Evolutionary conservation across 2,113 vertebrate genomes (phyloP).

Genomic region (Platichthys stellatus): DNA sequence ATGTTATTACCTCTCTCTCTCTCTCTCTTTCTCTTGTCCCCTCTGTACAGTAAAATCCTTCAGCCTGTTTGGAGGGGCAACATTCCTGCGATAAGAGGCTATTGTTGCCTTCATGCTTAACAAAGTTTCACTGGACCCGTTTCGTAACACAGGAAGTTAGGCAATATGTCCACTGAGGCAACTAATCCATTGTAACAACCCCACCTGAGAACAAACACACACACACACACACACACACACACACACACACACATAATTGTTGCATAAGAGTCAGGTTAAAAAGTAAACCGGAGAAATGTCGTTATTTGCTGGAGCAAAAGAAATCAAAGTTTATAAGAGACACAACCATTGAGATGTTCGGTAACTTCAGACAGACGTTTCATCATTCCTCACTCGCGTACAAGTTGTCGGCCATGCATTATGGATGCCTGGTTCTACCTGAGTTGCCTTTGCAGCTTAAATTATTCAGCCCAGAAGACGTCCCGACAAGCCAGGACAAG

Average conservation of each 20-base stretch:
- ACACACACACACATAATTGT: background rate
- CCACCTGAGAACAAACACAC: slow-evolving; percentile 33
- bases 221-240: background rate
- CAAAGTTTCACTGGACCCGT: slow-evolving; percentile 45
- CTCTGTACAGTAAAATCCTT: slow-evolving; percentile 16
- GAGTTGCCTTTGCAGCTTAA: slow-evolving; percentile 36
- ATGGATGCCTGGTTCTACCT: slow-evolving; percentile 62
- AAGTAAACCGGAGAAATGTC: background rate
- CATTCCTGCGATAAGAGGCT: slow-evolving; percentile 71
- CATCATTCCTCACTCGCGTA: slow-evolving; percentile 37
- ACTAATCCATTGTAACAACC: slow-evolving; percentile 40
- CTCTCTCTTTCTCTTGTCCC: slow-evolving; percentile 5
- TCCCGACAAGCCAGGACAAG: slow-evolving; percentile 57
- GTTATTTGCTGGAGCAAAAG: background rate
- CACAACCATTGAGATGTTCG: slow-evolving; percentile 4
- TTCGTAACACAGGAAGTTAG: slow-evolving; percentile 68
- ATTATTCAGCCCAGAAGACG: slow-evolving; percentile 74
- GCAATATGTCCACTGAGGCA: slow-evolving; percentile 51
- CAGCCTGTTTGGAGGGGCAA: slow-evolving; percentile 41
- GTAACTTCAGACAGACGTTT: slow-evolving; percentile 24
- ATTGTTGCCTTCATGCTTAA: slow-evolving; percentile 58
- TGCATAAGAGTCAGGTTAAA: slow-evolving; percentile 25
- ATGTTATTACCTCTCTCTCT: slow-evolving; percentile 17
- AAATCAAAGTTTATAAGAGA: slow-evolving; percentile 17
- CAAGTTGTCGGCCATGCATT: slow-evolving; percentile 62